Base-by-base conservation (phyloP, 2,797 vertebrate species). In the Enteromius argenteus region DNA sequence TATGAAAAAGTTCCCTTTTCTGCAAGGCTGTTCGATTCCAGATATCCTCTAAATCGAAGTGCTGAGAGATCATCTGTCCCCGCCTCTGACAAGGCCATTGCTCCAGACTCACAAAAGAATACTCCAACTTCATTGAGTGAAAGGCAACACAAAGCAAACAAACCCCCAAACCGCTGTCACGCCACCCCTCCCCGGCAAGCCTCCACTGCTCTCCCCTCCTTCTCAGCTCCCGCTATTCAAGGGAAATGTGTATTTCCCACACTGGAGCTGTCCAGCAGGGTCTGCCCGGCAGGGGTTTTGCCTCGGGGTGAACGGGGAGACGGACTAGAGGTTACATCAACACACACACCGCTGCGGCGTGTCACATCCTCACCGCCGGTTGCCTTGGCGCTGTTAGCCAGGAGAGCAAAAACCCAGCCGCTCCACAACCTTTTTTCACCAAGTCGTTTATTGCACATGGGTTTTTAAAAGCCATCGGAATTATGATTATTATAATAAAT, bases 291-390 rank as follows among this genome's bases (percentile, higher is more conserved):
- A 80, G 46, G 27, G 69, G 79, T 84, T 58, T 64, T 56, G 71
- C 88, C 81, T 75, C 69, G 5, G 44, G 87, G 85, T 90, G 71
- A 88, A 87, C 87, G 51, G 64, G 88, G 91, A 91, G 91, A 90
- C 80, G 78, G 93, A 94, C 92, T 93, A 95, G 93, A 95, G 94
- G 94, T 95, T 95, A 96, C 94, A 93, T 93, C 93, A 94, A 95
- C 94, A 94, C 87, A 92, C 91, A 92, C 90, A 79, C 53, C 46
- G 87, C 92, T 79, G 91, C 91, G 91, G 91, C 94, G 92, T 95
- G 94, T 94, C 94, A 95, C 93, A 87, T 92, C 90, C 91, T 84
- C 91, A 94, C 92, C 91, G 91, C 91, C 90, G 91, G 94, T 95
- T 95, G 93, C 95, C 94, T 92, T 94, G 94, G 93, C 42, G 86